These are phyloP conservation scores for Pristionchus fissidentatus DNA, from an alignment of 2,888 invertebrate species.

Conservation along the genomic window DNA sequence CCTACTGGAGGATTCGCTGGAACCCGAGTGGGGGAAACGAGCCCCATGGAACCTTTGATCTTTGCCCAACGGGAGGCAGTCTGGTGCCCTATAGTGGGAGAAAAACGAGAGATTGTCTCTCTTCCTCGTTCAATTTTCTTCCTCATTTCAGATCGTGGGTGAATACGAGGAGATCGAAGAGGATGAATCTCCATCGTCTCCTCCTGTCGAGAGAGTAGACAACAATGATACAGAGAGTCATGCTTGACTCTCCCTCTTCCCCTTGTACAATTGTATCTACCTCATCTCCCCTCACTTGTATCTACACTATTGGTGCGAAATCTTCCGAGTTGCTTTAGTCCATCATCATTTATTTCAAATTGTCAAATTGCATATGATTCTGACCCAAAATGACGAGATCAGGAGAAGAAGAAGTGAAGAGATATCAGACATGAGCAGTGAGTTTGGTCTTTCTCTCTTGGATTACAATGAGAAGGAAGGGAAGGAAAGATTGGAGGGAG, in stretches of 20 bases:
- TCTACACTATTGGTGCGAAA: constrained; percentile 30
- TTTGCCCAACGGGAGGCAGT: too few species aligned
- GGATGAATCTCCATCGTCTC: neutral
- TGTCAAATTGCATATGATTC: neutral
- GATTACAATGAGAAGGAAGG: neutral
- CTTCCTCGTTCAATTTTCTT: neutral
- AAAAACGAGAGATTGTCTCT: too few species aligned
- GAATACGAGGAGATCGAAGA: constrained; percentile 33
- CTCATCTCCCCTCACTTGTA: constrained; percentile 24
- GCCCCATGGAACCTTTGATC: too few species aligned
- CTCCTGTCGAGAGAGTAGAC: neutral
- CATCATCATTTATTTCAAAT: constrained; percentile 5
- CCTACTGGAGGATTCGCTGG: too few species aligned
- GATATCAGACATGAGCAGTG: constrained; percentile 23
- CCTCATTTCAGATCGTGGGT: neutral
- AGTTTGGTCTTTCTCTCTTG: constrained; percentile 24
- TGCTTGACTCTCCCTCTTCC: constrained; percentile 1
- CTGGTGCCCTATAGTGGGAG: too few species aligned
- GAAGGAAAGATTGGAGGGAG: neutral
- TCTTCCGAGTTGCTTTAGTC: constrained; percentile 5
- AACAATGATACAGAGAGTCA: constrained; percentile 31
- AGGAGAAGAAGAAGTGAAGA: neutral
- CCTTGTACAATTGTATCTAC: neutral
- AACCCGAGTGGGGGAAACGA: too few species aligned
- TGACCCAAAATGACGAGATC: too few species aligned